Percentiles rank a stretch among this genome's conserved stretches.
phyloP scores from a whole-genome alignment of 2,797 vertebrate genomes.

The Gymnothorax javanicus region DNA sequence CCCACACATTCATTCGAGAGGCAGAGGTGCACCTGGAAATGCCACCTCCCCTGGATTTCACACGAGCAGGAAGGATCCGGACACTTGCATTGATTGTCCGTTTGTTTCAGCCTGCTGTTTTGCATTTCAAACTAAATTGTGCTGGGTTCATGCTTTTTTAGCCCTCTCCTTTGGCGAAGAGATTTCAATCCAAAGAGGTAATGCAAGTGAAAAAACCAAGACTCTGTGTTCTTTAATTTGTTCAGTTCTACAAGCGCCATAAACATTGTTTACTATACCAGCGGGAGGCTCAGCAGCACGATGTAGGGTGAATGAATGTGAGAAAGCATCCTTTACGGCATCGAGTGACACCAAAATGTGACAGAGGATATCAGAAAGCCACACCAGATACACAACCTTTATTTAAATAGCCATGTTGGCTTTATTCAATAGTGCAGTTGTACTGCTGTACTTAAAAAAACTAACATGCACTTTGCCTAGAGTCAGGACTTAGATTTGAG shows the following conservation, averaged over 20 bases:
- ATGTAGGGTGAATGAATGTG: not conserved
- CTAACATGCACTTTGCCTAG: not conserved
- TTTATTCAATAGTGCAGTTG: not conserved
- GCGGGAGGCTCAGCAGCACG: not conserved
- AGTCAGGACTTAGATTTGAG: not conserved
- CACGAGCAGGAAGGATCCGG: not conserved
- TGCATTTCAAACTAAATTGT: slow-evolving; percentile 26
- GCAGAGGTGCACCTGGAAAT: not conserved
- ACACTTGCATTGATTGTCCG: not conserved
- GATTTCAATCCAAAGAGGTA: not conserved
- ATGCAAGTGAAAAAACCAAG: not conserved
- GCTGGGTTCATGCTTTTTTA: slow-evolving; percentile 9
- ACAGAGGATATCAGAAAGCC: not conserved
- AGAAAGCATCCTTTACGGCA: slow-evolving; percentile 7
- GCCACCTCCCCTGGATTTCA: not conserved
- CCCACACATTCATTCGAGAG: not conserved
- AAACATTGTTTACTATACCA: not conserved
- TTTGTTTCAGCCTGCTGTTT: slow-evolving; percentile 19
- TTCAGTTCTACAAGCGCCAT: slow-evolving; percentile 9
- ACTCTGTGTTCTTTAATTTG: not conserved
- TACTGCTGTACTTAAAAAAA: not conserved
- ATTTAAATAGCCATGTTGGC: not conserved
- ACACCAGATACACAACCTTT: not conserved
- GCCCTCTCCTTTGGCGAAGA: not conserved
- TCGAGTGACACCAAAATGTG: not conserved